Evolutionary conservation across 37 sponge, comb jelly and placozoan species (phyloP).

Genomic region (Tethya wilhelma): DNA sequence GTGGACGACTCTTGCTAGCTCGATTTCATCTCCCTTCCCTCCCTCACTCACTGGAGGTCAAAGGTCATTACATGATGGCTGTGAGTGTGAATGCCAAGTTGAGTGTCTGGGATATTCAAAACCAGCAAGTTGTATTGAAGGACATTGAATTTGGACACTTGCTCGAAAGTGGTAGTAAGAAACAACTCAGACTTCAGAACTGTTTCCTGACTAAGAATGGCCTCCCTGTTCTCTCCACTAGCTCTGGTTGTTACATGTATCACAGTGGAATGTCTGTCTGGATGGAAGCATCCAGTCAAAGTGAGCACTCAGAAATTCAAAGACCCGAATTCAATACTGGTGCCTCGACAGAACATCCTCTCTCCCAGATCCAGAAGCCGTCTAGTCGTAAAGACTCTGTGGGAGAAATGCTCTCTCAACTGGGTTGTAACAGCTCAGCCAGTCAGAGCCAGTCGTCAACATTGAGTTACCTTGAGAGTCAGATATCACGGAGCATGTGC

Average conservation of each 20-base stretch:
- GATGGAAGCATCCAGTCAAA: slow-evolving; percentile 41
- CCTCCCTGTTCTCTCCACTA: slow-evolving; percentile 26
- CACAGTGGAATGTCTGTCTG: slow-evolving; percentile 50
- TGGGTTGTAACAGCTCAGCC: neutral
- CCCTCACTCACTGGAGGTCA: slow-evolving; percentile 19
- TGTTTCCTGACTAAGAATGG: slow-evolving; percentile 47
- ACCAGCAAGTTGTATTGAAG: slow-evolving; percentile 5
- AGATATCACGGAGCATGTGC: slow-evolving; percentile 41
- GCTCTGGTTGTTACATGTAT: slow-evolving; percentile 19
- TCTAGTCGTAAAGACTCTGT: slow-evolving; percentile 7
- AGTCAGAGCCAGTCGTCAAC: neutral
- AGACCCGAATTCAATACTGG: neutral
- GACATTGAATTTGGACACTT: slow-evolving; percentile 33
- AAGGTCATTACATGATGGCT: slow-evolving; percentile 14
- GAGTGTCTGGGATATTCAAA: slow-evolving; percentile 52
- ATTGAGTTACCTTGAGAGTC: slow-evolving; percentile 57
- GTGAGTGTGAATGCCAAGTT: slow-evolving; percentile 24
- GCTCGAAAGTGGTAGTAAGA: neutral
- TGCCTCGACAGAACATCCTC: neutral
- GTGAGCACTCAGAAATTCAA: slow-evolving; percentile 19
- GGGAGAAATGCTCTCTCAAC: slow-evolving; percentile 1
- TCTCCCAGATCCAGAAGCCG: neutral
- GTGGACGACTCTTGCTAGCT: slow-evolving; percentile 42
- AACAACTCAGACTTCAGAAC: neutral
- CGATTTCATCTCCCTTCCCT: slow-evolving; percentile 30